Conservation (phyloP, 2,113 vertebrate species). For the Argyrosomus japonicus region DNA sequence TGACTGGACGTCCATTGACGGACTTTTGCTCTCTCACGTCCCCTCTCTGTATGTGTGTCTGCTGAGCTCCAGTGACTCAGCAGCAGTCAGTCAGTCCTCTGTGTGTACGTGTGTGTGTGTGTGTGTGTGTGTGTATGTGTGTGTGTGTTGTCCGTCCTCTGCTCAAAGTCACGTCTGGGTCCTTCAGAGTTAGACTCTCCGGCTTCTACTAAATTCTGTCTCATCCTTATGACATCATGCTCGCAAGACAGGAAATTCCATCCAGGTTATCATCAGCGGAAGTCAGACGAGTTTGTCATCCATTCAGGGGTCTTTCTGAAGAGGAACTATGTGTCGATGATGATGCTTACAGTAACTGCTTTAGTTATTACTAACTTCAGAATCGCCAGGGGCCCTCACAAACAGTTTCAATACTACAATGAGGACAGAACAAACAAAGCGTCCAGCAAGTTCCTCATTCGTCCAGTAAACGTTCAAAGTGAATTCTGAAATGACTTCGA, state of each 20-base stretch:
- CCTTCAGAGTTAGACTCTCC: conserved; percentile 68
- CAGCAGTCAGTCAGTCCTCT: conserved; percentile 65
- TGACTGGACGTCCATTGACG: conserved; percentile 22
- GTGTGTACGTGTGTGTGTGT: conserved; percentile 52
- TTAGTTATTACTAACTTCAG: conserved; percentile 28
- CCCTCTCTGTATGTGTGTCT: conserved; percentile 43
- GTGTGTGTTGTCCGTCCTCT: conserved; percentile 64
- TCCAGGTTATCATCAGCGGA: conserved; percentile 47
- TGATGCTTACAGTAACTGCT: conserved; percentile 30
- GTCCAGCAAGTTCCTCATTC: conserved; percentile 43
- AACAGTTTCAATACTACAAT: conserved; percentile 6
- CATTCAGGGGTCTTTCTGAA: conserved; percentile 64
- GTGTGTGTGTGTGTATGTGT: conserved; percentile 32
- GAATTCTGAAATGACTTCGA: conserved; percentile 10
- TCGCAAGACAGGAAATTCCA: conserved; percentile 64
- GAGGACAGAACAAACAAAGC: background rate
- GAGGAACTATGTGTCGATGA: conserved; percentile 56
- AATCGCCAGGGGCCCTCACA: background rate
- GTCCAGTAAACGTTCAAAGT: conserved; percentile 28
- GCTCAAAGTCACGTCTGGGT: conserved; percentile 78
- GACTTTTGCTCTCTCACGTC: conserved; percentile 46
- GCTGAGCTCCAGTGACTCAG: conserved; percentile 78
- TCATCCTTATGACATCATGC: conserved; percentile 71
- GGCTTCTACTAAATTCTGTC: conserved; percentile 48
- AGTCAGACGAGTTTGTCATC: conserved; percentile 26